Base-by-base conservation (phyloP, 1,140 invertebrate species). In the Hypsibius dujardini region DNA sequence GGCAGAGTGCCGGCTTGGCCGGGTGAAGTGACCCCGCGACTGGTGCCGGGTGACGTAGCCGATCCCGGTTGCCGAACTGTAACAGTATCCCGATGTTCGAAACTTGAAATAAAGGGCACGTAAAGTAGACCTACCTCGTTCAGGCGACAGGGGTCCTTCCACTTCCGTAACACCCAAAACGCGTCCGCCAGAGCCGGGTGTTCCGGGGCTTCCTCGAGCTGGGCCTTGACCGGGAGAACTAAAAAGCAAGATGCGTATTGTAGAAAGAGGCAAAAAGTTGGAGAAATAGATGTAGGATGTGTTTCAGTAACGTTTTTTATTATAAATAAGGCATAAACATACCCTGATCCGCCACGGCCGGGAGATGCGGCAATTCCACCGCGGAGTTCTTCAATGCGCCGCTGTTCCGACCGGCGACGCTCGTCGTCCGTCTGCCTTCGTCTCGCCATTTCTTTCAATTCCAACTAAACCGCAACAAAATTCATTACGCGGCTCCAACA, bases 21-120 rank as follows among this genome's bases (percentile, higher is more conserved):
- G 42, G 72, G 72, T 15, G 72, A 71, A 45, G 72, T 67, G 12
- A 72, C 70, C n/a, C 45, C 69, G 46, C 69, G 69, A 28, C 72
- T 62, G 1, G 71, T 62, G 7, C 7, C 3, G 62, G 7, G 7
- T 7, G 62, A 14, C 7, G 42, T 67, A 42, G 12, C 62, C 12
- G 62, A 42, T 7, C 7, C 7, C 7, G 50, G n/a, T 56, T 56
- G 50, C n/a, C 50, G 7, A n/a, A n/a, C 7, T n/a, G 50, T 56
- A 7, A 56, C 50, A 7, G 50, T 56, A n/a, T 7, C 50, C 7
- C 50, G 50, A 7, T 7, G 7, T 56, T 7, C 50, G n/a, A n/a
- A 56, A 56, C 50, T 7, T 7, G 50, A 7, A 56, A 7, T n/a
- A 56, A 56, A 7, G 50, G n/a, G 50, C n/a, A 56, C n/a, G 7